Evolutionary conservation across 1,140 invertebrate genomes (phyloP).

Genomic region (Papilio glaucus): DNA sequence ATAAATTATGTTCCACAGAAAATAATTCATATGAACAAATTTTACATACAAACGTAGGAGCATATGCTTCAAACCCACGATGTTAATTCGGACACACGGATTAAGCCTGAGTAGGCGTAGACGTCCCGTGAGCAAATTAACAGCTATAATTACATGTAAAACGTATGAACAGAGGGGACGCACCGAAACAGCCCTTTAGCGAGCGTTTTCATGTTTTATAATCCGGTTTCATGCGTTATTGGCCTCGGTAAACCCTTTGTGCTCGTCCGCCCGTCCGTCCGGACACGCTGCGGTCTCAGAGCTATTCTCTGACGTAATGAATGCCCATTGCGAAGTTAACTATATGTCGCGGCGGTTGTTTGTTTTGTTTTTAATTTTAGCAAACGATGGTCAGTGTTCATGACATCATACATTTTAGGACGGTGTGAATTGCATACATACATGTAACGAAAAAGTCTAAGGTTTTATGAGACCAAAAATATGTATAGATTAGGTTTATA

Average conservation of each 20-base stretch:
- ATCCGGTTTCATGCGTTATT: conserved; percentile 83
- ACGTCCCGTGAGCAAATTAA: conserved; percentile 63
- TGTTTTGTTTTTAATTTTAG: conserved; percentile 19
- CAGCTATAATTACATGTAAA: conserved; percentile 75
- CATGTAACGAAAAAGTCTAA: no score
- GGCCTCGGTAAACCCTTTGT: conserved; percentile 70
- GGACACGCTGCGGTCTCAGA: conserved; percentile 48
- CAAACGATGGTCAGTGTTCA: background rate
- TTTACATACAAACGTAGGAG: background rate
- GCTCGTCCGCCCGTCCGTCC: conserved; percentile 48
- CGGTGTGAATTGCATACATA: no score
- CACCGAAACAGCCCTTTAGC: conserved; percentile 66
- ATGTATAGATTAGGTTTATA: no score
- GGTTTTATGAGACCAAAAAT: no score
- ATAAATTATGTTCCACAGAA: no score
- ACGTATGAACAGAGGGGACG: conserved; percentile 50
- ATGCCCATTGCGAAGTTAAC: background rate
- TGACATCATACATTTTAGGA: no score
- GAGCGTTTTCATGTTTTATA: conserved; percentile 81
- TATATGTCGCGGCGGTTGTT: background rate
- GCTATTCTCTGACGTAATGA: conserved; percentile 34
- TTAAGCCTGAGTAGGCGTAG: conserved; percentile 29
- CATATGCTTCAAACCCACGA: background rate
- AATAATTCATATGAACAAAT: background rate
- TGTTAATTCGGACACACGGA: conserved; percentile 27